These are phyloP conservation scores for Limenitis camilla DNA, from an alignment of 2,888 invertebrate genomes.

Conservation along the genomic window DNA sequence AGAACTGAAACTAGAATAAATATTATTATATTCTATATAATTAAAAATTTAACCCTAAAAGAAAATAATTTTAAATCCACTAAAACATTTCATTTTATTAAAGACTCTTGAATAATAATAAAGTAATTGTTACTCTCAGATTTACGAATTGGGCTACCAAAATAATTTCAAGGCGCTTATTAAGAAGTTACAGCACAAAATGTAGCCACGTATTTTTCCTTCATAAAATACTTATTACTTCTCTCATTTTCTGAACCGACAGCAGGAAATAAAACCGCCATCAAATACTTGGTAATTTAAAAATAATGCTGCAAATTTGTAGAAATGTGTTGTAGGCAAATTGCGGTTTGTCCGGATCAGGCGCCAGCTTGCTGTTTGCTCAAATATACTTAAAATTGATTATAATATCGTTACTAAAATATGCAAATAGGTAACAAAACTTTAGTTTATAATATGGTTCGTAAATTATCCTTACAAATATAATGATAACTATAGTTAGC, in stretches of 20 bases:
- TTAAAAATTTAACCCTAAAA: too few species aligned
- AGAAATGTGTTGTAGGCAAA: slow-evolving; percentile 53
- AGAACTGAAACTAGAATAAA: too few species aligned
- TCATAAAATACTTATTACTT: slow-evolving; percentile 49
- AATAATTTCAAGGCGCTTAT: slow-evolving; percentile 25
- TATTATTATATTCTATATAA: too few species aligned
- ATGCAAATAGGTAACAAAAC: neutral
- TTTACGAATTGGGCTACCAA: slow-evolving; percentile 3
- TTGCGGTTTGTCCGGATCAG: slow-evolving; percentile 44
- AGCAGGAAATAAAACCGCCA: slow-evolving; percentile 68
- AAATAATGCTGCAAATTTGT: slow-evolving; percentile 65
- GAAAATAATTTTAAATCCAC: neutral
- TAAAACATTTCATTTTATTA: neutral
- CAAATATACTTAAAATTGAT: slow-evolving; percentile 9
- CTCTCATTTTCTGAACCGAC: slow-evolving; percentile 58
- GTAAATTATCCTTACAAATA: too few species aligned
- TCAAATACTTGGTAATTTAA: slow-evolving; percentile 66
- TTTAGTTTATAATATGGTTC: neutral
- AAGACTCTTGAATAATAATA: neutral
- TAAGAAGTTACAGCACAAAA: slow-evolving; percentile 37
- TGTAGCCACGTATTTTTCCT: slow-evolving; percentile 37
- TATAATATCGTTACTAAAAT: slow-evolving; percentile 5
- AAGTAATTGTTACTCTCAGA: neutral
- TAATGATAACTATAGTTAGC: too few species aligned
- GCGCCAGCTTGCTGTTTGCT: slow-evolving; percentile 34